Percentiles rank a stretch among this genome's conserved stretches.
phyloP scores from a whole-genome alignment of 64 coral and sea anemone species.

The Dendronephthya gigantea region DNA sequence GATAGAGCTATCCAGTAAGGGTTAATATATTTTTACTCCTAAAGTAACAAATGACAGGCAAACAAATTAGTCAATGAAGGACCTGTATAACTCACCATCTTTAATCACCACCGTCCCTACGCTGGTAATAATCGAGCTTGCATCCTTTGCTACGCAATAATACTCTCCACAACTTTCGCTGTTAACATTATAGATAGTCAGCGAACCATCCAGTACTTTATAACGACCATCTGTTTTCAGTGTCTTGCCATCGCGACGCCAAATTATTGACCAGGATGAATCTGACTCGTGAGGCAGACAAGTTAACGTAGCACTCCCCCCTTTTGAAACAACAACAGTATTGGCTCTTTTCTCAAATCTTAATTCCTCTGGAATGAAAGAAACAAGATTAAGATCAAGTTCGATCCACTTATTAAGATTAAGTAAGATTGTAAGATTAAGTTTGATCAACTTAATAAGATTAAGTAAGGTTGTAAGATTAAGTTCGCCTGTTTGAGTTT shows the following conservation, averaged over 20 bases:
- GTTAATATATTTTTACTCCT: too few relatives aligned
- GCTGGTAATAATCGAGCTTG: not conserved
- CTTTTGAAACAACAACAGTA: not conserved
- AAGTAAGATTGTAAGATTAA: too few relatives aligned
- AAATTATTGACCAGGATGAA: not conserved
- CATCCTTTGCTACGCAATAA: not conserved
- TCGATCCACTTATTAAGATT: not conserved
- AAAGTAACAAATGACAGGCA: too few relatives aligned
- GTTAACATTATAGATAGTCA: not conserved
- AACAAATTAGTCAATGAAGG: too few relatives aligned
- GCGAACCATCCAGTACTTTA: not conserved
- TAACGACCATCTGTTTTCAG: not conserved
- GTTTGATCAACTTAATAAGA: not conserved
- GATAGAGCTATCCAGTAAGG: too few relatives aligned
- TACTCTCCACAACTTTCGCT: not conserved
- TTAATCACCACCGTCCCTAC: not conserved
- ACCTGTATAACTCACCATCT: not conserved
- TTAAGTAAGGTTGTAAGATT: too few relatives aligned
- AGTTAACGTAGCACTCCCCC: not conserved
- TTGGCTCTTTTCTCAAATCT: not conserved
- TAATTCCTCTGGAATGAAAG: not conserved
- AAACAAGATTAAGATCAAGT: not conserved
- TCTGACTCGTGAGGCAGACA: not conserved
- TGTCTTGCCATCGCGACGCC: not conserved
- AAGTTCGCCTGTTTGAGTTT: too few relatives aligned